Percentiles rank a stretch among this genome's conserved stretches.
These are phyloP conservation scores for Chironomus tepperi DNA, from an alignment of 1,140 invertebrate species.

Conservation along the genomic window DNA sequence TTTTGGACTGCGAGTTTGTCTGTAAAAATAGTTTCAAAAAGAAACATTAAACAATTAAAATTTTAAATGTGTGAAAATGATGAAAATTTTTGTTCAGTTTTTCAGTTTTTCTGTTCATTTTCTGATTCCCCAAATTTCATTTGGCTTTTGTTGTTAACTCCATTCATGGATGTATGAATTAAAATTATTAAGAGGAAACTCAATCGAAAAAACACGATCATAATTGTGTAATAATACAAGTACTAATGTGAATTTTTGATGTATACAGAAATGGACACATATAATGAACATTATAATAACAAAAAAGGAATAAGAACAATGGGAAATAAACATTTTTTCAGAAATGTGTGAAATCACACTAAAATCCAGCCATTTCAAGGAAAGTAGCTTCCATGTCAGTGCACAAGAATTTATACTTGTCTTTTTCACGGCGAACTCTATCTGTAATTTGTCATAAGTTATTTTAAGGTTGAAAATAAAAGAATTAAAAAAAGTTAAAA, in stretches of 20 bases:
- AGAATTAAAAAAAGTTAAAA: background rate
- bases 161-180: too few species aligned
- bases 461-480: background rate
- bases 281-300: background rate
- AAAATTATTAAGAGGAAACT: too few species aligned
- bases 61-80: background rate
- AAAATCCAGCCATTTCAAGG: slow-evolving; percentile 12
- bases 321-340: background rate
- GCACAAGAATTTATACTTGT: slow-evolving; percentile 14
- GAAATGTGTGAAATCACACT: slow-evolving; percentile 10
- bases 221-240: background rate
- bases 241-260: background rate
- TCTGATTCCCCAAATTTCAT: background rate
- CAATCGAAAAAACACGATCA: too few species aligned
- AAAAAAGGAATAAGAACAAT: slow-evolving; percentile 7
- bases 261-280: background rate
- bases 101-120: background rate
- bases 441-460: background rate
- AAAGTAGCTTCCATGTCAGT: slow-evolving; percentile 22
- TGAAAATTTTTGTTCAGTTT: background rate
- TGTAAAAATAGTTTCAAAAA: slow-evolving; percentile 47
- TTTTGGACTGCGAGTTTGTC: slow-evolving; percentile 89
- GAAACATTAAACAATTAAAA: slow-evolving; percentile 5
- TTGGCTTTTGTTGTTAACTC: background rate
- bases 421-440: slow-evolving; percentile 13